Evolutionary conservation across 2,113 vertebrate species (phyloP).

Genomic region (Andinoacara biseriatus): DNA sequence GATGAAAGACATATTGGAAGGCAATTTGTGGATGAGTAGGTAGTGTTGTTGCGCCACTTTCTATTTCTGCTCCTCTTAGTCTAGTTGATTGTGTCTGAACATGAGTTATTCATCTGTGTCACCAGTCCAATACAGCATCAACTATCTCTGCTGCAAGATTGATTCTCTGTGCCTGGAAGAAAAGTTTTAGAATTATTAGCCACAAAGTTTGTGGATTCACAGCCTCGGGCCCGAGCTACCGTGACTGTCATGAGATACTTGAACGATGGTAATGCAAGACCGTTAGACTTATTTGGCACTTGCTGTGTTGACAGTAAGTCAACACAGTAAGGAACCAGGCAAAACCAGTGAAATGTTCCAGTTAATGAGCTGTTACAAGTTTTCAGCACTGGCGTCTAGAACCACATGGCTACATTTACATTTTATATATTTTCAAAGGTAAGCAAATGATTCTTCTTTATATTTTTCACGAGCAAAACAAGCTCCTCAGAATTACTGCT

Average conservation of each 20-base stretch:
- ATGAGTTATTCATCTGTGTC: conserved; percentile 51
- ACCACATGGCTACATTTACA: not conserved
- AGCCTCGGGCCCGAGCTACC: not conserved
- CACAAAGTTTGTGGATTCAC: conserved; percentile 27
- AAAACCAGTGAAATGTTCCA: conserved; percentile 39
- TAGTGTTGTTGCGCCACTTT: conserved; percentile 22
- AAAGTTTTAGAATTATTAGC: conserved; percentile 45
- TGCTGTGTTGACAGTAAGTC: conserved; percentile 45
- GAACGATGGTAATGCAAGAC: conserved; percentile 43
- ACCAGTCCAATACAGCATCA: conserved; percentile 32
- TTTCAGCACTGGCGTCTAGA: not conserved
- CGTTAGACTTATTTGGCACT: conserved; percentile 43
- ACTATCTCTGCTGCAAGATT: conserved; percentile 14
- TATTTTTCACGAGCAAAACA: conserved; percentile 27
- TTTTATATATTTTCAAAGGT: conserved; percentile 11
- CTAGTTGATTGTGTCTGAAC: conserved; percentile 43
- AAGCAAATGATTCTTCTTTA: conserved; percentile 9
- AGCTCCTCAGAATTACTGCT: not conserved
- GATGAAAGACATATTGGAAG: conserved; percentile 20
- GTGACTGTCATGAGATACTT: conserved; percentile 38
- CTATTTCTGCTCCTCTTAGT: conserved; percentile 27
- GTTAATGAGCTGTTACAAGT: conserved; percentile 34
- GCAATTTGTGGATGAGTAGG: conserved; percentile 28
- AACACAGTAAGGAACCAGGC: conserved; percentile 4
- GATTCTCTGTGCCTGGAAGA: conserved; percentile 35